phyloP scores from a whole-genome alignment of 2,888 invertebrate species.

The Nysson spinosus region DNA sequence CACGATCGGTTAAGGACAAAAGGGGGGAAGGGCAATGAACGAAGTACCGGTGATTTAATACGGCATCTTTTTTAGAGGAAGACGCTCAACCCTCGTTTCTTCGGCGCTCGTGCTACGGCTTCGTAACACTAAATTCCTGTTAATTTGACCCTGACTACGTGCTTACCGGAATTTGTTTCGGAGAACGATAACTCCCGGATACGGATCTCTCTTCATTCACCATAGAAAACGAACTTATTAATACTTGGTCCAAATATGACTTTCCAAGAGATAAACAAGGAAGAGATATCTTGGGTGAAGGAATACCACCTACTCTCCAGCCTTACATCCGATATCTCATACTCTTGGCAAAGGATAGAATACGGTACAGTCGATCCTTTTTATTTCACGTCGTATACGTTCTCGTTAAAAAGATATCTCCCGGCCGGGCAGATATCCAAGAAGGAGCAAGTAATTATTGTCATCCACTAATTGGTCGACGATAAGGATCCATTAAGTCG shows the following conservation, averaged over 20 bases:
- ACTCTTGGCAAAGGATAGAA: not conserved
- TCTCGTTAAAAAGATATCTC: slow-evolving; percentile 20
- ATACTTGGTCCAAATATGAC: too few species aligned
- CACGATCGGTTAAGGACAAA: slow-evolving; percentile 57
- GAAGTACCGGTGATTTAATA: slow-evolving; percentile 56
- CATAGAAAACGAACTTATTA: too few species aligned
- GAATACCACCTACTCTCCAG: not conserved
- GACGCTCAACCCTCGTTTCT: slow-evolving; percentile 26
- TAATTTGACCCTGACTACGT: slow-evolving; percentile 42
- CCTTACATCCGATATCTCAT: not conserved
- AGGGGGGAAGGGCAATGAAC: slow-evolving; percentile 41
- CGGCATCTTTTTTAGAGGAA: slow-evolving; percentile 33
- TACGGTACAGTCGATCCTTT: not conserved
- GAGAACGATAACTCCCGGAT: not conserved
- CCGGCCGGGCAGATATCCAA: slow-evolving; percentile 14
- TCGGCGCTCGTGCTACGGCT: slow-evolving; percentile 26
- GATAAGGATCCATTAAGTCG: slow-evolving; percentile 48
- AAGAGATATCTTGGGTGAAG: not conserved
- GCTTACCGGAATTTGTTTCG: slow-evolving; percentile 7
- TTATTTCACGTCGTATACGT: slow-evolving; percentile 2
- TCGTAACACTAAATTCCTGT: slow-evolving; percentile 42
- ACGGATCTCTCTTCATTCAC: too few species aligned
- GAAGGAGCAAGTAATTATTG: slow-evolving; percentile 28
- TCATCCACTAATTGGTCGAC: slow-evolving; percentile 39
- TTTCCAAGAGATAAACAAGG: not conserved